Percentiles rank a stretch among this genome's conserved stretches.
These are phyloP conservation scores for Potamarius usumacintae DNA, from an alignment of 2,113 vertebrate genomes.

Conservation along the genomic window DNA sequence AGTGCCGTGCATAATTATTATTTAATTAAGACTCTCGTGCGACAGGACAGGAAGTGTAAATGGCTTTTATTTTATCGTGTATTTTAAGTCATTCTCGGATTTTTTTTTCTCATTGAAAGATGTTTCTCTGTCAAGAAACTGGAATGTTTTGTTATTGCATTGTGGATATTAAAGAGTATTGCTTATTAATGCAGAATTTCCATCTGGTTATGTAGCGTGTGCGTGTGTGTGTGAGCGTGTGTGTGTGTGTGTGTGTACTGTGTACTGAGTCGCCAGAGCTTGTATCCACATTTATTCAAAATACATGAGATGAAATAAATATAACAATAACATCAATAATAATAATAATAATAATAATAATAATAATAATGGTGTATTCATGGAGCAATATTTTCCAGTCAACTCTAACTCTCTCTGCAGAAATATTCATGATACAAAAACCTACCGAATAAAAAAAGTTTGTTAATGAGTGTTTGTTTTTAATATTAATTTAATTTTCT, in stretches of 20 bases:
- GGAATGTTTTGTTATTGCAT: constrained; percentile 53
- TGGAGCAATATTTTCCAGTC: not conserved
- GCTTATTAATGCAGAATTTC: constrained; percentile 45
- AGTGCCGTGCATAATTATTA: constrained; percentile 50
- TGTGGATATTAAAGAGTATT: constrained; percentile 55
- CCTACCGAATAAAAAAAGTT: not conserved
- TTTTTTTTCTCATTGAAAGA: constrained; percentile 43
- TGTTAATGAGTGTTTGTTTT: not conserved
- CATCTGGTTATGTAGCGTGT: constrained; percentile 25
- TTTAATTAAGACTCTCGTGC: constrained; percentile 47
- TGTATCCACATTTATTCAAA: constrained; percentile 72
- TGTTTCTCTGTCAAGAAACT: constrained; percentile 47
- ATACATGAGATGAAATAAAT: constrained; percentile 73
- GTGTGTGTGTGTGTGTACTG: constrained; percentile 51
- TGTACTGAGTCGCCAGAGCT: constrained; percentile 47
- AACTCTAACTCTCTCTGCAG: not conserved
- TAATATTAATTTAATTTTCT: not conserved
- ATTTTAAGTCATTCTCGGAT: constrained; percentile 33
- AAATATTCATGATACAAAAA: not conserved
- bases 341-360: constrained; percentile 13
- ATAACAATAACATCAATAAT: constrained; percentile 62
- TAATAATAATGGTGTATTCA: not conserved
- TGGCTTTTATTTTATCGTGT: constrained; percentile 38
- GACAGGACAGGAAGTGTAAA: constrained; percentile 40
- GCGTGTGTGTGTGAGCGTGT: constrained; percentile 19